Conservation (phyloP, 2,113 vertebrate genomes). For the Pachypanchax playfairii region DNA sequence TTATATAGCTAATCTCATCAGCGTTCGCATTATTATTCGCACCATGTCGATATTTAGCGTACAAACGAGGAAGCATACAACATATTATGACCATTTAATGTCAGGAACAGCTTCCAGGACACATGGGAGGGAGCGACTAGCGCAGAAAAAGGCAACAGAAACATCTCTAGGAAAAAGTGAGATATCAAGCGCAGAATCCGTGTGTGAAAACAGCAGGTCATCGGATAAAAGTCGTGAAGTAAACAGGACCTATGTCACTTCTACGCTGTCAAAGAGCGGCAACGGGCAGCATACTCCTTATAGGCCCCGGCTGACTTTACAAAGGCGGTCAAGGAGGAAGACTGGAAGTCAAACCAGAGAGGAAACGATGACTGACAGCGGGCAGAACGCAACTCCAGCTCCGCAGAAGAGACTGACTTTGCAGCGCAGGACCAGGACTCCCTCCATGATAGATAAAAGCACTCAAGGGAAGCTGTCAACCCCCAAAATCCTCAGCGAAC, state of each 20-base stretch:
- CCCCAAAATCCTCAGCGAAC: constrained; percentile 39
- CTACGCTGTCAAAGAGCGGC: constrained; percentile 71
- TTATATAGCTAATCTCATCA: neutral
- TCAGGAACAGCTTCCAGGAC: constrained; percentile 41
- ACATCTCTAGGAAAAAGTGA: neutral
- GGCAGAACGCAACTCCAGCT: constrained; percentile 44
- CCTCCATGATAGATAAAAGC: constrained; percentile 53
- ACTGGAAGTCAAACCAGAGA: constrained; percentile 47
- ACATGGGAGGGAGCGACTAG: constrained; percentile 16
- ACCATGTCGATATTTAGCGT: constrained; percentile 72
- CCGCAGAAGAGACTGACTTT: constrained; percentile 74
- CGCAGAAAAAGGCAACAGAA: constrained; percentile 23
- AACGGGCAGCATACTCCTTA: constrained; percentile 39
- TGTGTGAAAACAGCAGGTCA: constrained; percentile 36
- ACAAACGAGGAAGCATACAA: constrained; percentile 63
- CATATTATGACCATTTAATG: constrained; percentile 69
- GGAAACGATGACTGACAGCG: constrained; percentile 34
- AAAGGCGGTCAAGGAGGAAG: constrained; percentile 79
- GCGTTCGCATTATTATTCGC: constrained; percentile 6
- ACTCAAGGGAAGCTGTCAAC: constrained; percentile 18
- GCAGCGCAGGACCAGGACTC: constrained; percentile 72
- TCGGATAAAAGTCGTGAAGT: constrained; percentile 67
- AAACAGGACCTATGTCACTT: constrained; percentile 85
- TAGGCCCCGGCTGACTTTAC: constrained; percentile 74
- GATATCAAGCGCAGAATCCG: constrained; percentile 41